A percentile compares a stretch with the other conserved stretches of the same genome.
phyloP scores from a whole-genome alignment of 2,888 invertebrate species.

The Sericinus montela region DNA sequence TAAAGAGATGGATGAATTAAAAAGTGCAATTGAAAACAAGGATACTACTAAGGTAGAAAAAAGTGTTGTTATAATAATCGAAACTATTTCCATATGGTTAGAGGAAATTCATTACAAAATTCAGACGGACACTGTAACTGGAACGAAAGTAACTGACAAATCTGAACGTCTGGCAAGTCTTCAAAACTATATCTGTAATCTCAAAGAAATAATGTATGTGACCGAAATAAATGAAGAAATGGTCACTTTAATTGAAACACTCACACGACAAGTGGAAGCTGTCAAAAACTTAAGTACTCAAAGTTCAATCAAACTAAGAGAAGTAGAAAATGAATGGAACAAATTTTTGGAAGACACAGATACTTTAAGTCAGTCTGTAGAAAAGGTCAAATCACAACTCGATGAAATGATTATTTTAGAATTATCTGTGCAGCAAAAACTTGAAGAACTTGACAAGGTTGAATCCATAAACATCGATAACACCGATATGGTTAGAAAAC shows the following conservation, averaged over 20 bases:
- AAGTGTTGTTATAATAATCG: conserved; percentile 86
- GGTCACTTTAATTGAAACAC: conserved; percentile 79
- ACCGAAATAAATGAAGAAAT: conserved; percentile 83
- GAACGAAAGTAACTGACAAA: conserved; percentile 42
- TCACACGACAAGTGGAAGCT: conserved; percentile 83
- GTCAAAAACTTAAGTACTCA: conserved; percentile 82
- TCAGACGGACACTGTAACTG: conserved; percentile 55
- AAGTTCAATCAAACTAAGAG: conserved; percentile 62
- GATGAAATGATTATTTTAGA: conserved; percentile 81
- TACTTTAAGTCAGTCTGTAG: conserved; percentile 74
- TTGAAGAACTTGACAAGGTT: conserved; percentile 84
- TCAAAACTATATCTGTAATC: conserved; percentile 79
- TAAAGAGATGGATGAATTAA: conserved; percentile 78
- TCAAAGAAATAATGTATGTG: conserved; percentile 83
- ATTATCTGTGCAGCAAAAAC: conserved; percentile 82
- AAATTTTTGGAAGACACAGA: conserved; percentile 83
- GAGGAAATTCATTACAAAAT: conserved; percentile 91
- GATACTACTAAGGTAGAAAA: conserved; percentile 82
- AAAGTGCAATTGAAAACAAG: conserved; percentile 77
- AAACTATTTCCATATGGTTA: conserved; percentile 90
- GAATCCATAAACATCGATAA: conserved; percentile 83
- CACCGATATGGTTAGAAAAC: conserved; percentile 78
- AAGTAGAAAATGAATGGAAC: conserved; percentile 84
- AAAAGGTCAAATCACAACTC: conserved; percentile 70
- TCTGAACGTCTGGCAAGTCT: conserved; percentile 52